Evolutionary conservation across 2,888 invertebrate genomes (phyloP), one percentile per base, ranked within the genome.

Genomic region (Strigamia maritima): DNA sequence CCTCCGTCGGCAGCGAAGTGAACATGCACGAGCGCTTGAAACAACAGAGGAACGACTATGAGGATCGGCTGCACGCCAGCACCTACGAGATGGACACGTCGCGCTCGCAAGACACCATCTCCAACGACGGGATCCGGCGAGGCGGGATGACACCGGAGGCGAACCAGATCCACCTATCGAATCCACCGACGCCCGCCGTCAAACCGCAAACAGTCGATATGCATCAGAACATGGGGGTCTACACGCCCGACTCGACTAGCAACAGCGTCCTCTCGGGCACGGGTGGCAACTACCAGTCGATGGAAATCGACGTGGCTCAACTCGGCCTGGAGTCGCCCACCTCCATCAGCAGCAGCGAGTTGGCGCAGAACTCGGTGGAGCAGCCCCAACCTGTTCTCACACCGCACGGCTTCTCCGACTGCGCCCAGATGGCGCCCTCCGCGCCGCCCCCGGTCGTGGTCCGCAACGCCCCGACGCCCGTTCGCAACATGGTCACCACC

Each of bases 291-390:
- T 82, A 80, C 70, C 93, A 93, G 81, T 92, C 93, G 78, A 89
- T 95, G 82, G 94, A 95, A 82, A 86, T 95, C 80, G 95, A 94
- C 85, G 94, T 94, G 0, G 91, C 91, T 80, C 93, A 94, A 84
- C 86, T 95, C 80, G 94, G 93, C 0, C 87, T 96, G 81, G 95
- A 95, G 85, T 95, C 95, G 0, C 95, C 96, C 0, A 92, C 94
- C 0, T 94, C 94, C 60, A 94, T 95, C 82, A 92, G 87, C 80
- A 88, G 94, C 0, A 93, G 92, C 75, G 94, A 95, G 85, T 90
- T 95, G 86, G 92, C 92, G 10, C 93, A 93, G 82, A 91, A 90
- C 84, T 89, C 91, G 0, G 90, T 90, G 0, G 91, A 92, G 82
- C 87, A 88, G 44, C 87, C 87, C 76, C 81, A 84, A 78, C 83